phyloP scores from a whole-genome alignment of 2,888 invertebrate species.

The Eupithecia insigniata region DNA sequence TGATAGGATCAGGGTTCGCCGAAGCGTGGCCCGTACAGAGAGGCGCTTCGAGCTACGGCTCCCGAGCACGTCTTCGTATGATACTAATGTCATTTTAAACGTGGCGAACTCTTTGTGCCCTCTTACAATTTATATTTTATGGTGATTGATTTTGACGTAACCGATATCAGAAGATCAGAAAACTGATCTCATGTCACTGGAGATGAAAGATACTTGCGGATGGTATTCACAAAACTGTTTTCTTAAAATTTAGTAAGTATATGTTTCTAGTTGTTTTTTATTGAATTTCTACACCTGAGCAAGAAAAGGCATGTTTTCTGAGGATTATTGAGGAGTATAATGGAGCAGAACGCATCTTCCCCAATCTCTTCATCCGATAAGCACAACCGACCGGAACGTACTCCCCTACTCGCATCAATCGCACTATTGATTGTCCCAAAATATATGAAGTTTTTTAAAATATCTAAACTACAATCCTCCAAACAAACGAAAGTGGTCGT shows the following conservation, averaged over 20 bases:
- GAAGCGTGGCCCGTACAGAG: constrained; percentile 69
- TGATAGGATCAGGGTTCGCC: constrained; percentile 82
- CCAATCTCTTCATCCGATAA: constrained; percentile 77
- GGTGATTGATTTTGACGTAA: constrained; percentile 51
- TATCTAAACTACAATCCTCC: constrained; percentile 5
- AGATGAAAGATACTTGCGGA: constrained; percentile 2
- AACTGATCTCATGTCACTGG: constrained; percentile 34
- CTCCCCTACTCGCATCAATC: constrained; percentile 74
- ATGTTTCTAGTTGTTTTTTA: not conserved
- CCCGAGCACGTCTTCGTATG: constrained; percentile 65
- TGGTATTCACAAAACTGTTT: not conserved
- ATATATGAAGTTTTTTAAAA: constrained; percentile 54
- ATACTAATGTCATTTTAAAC: constrained; percentile 74
- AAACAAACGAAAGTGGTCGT: not conserved
- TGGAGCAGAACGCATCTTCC: constrained; percentile 77
- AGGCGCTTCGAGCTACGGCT: constrained; percentile 59
- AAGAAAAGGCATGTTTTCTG: constrained; percentile 46
- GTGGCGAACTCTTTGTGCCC: constrained; percentile 60
- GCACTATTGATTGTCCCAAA: constrained; percentile 73
- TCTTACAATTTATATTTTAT: constrained; percentile 52
- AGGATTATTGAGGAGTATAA: constrained; percentile 74
- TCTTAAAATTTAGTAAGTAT: not conserved
- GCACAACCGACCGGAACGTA: constrained; percentile 78
- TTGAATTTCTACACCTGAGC: constrained; percentile 12
- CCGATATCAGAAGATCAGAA: constrained; percentile 41